These are phyloP conservation scores for Aptenodytes patagonicus DNA, from an alignment of 2,113 vertebrate species.

Conservation along the genomic window DNA sequence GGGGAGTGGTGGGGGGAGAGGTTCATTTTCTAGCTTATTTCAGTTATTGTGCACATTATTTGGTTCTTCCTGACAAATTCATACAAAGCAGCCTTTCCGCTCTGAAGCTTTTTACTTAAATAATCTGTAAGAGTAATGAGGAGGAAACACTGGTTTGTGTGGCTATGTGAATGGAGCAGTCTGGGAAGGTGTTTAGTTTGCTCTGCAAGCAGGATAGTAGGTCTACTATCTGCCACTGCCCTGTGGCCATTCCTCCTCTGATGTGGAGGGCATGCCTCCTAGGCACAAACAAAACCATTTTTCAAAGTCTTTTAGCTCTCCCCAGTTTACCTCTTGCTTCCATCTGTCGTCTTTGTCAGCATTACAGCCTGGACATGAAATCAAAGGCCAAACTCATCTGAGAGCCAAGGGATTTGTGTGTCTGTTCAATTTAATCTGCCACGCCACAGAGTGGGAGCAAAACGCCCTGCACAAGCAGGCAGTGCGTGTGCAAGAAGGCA, in stretches of 20 bases:
- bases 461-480: not conserved
- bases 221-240: not conserved
- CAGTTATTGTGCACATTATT: not conserved
- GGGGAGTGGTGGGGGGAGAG: not conserved
- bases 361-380: not conserved
- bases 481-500: accelerated
- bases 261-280: not conserved
- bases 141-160: not conserved
- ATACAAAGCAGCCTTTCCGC: not conserved
- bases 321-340: not conserved
- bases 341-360: not conserved
- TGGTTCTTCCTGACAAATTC: not conserved
- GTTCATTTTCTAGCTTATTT: not conserved
- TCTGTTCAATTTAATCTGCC: not conserved
- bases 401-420: not conserved
- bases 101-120: not conserved
- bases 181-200: not conserved
- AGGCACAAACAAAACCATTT: not conserved
- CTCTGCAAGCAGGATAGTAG: not conserved
- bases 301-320: not conserved
- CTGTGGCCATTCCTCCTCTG: not conserved
- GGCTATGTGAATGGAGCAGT: not conserved
- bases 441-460: not conserved
- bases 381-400: not conserved
- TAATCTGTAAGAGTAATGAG: not conserved